These are phyloP conservation scores for Psittacara wagleri DNA, from an alignment of 2,113 vertebrate genomes.

Conservation along the genomic window DNA sequence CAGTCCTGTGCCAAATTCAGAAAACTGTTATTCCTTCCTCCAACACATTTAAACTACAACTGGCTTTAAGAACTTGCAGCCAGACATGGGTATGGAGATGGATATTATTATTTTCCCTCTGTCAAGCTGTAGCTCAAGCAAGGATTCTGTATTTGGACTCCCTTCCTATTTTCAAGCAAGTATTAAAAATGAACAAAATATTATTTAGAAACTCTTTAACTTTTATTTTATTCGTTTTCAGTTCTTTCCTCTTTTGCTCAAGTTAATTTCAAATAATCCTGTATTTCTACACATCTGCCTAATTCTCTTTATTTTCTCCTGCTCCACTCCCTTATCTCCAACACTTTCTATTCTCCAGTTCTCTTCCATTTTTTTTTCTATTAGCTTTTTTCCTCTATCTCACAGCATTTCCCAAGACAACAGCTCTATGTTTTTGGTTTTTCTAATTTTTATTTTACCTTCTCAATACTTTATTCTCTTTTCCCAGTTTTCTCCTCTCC, in stretches of 20 bases:
- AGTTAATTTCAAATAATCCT: background rate
- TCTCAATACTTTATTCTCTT: background rate
- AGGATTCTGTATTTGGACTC: background rate
- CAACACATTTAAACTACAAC: background rate
- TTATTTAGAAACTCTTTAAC: background rate
- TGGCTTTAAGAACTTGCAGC: background rate
- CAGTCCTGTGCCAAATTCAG: rapidly evolving
- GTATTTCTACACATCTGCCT: background rate
- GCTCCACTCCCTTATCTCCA: background rate
- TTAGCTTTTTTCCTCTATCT: background rate
- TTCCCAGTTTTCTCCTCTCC: background rate
- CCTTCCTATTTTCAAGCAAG: background rate
- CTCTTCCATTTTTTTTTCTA: rapidly evolving
- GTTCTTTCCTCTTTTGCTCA: background rate
- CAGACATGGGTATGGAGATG: background rate
- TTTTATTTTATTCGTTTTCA: background rate
- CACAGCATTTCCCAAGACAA: background rate
- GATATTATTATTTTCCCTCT: background rate
- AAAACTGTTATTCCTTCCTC: background rate
- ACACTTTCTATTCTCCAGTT: background rate
- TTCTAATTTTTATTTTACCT: background rate
- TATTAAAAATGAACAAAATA: background rate
- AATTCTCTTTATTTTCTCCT: background rate
- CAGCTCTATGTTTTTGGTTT: background rate
- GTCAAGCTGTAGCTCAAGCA: background rate